These are phyloP conservation scores for Sthenelais limicola DNA, from an alignment of 2,888 invertebrate species.

Conservation along the genomic window DNA sequence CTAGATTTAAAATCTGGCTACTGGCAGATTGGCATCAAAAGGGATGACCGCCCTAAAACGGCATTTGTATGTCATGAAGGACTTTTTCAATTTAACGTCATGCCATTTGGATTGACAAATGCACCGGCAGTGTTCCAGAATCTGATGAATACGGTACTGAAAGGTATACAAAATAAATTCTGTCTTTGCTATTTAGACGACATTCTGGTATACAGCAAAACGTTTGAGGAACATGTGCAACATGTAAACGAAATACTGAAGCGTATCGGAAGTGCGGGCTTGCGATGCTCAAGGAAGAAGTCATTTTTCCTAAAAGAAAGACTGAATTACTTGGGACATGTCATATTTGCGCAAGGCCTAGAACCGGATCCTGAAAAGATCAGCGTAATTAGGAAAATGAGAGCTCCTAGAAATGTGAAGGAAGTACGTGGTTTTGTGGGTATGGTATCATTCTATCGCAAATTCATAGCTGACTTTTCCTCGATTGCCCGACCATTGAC, in stretches of 20 bases:
- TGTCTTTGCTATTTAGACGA: constrained; percentile 14
- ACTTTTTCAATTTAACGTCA: too few species aligned
- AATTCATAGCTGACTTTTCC: constrained; percentile 1
- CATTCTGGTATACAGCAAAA: neutral
- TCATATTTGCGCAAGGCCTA: neutral
- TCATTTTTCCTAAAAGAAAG: constrained; percentile 6
- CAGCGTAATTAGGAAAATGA: neutral
- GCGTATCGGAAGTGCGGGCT: neutral
- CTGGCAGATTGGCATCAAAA: neutral
- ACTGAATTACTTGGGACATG: constrained; percentile 5
- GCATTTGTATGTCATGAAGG: neutral
- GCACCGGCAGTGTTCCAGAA: neutral
- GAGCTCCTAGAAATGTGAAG: neutral
- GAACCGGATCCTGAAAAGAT: neutral
- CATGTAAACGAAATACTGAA: constrained; percentile 1
- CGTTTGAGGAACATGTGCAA: constrained; percentile 15
- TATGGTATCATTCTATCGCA: neutral
- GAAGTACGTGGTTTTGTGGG: neutral
- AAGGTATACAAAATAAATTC: neutral
- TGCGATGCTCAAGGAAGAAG: neutral
- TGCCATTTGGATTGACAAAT: neutral
- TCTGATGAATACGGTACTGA: neutral
- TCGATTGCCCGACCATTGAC: constrained; percentile 8
- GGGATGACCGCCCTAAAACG: neutral
- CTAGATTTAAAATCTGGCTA: too few species aligned